A percentile compares a stretch with the other conserved stretches of the same genome.
Evolutionary conservation across 2,797 vertebrate species (phyloP).

Genomic region (Telmatherina bonti): DNA sequence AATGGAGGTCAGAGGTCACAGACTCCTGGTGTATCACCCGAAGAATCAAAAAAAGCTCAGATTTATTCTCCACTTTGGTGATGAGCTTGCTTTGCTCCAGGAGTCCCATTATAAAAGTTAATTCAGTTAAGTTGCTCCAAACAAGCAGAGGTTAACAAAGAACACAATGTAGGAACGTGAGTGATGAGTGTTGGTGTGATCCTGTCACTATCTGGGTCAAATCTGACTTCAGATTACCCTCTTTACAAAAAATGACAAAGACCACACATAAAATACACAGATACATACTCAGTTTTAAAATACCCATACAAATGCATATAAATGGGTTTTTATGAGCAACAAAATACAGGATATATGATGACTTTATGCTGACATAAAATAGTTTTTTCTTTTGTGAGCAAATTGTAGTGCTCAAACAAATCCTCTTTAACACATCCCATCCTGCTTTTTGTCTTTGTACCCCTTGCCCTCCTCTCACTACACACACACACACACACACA

Average conservation of each 20-base stretch:
- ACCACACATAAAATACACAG: background rate
- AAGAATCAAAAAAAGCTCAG: background rate
- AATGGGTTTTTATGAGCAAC: slow-evolving; percentile 54
- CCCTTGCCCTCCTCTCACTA: background rate
- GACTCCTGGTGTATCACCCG: slow-evolving; percentile 21
- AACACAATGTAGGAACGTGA: slow-evolving; percentile 30
- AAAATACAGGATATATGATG: slow-evolving; percentile 52
- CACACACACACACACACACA: slow-evolving; percentile 38
- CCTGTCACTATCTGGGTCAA: slow-evolving; percentile 43
- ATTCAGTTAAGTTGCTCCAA: slow-evolving; percentile 17
- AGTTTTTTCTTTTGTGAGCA: slow-evolving; percentile 70
- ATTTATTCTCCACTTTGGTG: slow-evolving; percentile 19
- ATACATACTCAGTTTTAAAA: background rate
- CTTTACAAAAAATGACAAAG: background rate
- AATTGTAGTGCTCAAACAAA: slow-evolving; percentile 54
- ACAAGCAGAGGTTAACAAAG: background rate
- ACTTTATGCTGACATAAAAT: slow-evolving; percentile 71
- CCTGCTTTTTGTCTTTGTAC: slow-evolving; percentile 51
- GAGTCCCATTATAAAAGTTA: background rate
- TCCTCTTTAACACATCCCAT: slow-evolving; percentile 41
- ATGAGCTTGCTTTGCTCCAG: background rate
- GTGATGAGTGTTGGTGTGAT: slow-evolving; percentile 32
- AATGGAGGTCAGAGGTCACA: slow-evolving; percentile 59
- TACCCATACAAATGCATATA: slow-evolving; percentile 1
- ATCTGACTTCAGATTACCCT: slow-evolving; percentile 22